Conservation (phyloP, 1,140 invertebrate species). For the Heliconius eleuchia region DNA sequence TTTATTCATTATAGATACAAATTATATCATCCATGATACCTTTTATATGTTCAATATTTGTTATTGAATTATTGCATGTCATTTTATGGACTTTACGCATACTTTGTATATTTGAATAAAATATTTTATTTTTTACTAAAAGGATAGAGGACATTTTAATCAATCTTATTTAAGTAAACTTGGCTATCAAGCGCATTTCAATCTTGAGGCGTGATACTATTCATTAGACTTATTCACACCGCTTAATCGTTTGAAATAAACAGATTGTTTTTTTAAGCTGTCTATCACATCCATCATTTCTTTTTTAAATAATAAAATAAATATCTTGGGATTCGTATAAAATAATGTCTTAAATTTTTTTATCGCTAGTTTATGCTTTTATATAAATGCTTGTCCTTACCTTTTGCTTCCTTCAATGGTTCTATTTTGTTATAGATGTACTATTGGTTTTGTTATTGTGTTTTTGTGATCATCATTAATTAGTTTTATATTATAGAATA, state of each 20-base stretch:
- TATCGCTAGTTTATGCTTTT: neutral
- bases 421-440: neutral
- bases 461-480: neutral
- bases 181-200: too few relatives aligned
- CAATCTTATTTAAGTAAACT: too few relatives aligned
- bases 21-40: neutral
- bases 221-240: too few relatives aligned
- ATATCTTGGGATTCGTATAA: neutral
- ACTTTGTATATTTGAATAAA: neutral
- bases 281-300: neutral
- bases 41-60: neutral
- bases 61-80: neutral
- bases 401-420: neutral
- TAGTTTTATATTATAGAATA: too few relatives aligned
- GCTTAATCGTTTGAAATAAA: neutral
- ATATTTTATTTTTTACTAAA: too few relatives aligned
- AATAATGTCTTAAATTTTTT: neutral
- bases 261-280: neutral
- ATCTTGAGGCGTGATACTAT: too few relatives aligned
- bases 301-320: constrained; percentile 1
- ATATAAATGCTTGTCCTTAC: neutral
- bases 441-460: neutral
- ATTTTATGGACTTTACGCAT: neutral
- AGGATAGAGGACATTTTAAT: too few relatives aligned
- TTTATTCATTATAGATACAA: constrained; percentile 20